A percentile compares a stretch with the other conserved stretches of the same genome.
Evolutionary conservation across 35 echinoderm and acorn worm species (phyloP).

Genomic region (Heliocidaris erythrogramma): DNA sequence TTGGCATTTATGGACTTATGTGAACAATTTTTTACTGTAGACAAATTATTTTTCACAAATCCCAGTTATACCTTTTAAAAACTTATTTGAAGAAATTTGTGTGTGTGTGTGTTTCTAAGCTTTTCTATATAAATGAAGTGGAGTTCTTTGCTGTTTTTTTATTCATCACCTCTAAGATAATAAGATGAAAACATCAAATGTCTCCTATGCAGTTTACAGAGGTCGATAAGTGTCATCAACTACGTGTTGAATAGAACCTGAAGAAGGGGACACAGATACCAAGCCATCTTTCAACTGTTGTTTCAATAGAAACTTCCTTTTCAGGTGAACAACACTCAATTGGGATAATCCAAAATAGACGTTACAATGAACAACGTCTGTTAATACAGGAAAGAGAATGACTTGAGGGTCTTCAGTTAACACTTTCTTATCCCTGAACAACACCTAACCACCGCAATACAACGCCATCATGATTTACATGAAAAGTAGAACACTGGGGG

Average conservation of each 20-base stretch:
- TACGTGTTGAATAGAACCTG: too few relatives aligned
- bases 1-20: too few relatives aligned
- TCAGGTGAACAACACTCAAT: neutral
- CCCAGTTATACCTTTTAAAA: too few relatives aligned
- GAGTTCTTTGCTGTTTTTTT: too few relatives aligned
- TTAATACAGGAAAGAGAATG: neutral
- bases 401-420: neutral
- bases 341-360: neutral
- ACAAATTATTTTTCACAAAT: too few relatives aligned
- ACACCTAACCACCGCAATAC: neutral
- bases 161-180: too few relatives aligned
- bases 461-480: neutral
- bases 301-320: neutral
- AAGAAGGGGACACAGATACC: too few relatives aligned
- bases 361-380: slow-evolving; percentile 9
- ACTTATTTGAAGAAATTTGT: too few relatives aligned
- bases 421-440: neutral
- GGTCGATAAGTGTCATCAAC: neutral
- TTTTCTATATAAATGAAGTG: too few relatives aligned
- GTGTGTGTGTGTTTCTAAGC: too few relatives aligned
- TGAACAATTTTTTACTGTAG: too few relatives aligned
- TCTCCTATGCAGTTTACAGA: neutral
- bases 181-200: too few relatives aligned
- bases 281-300: neutral
- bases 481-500: neutral